Evolutionary conservation across 1,140 invertebrate species (phyloP), one percentile per base, ranked within the genome.

Genomic region (Archivesica marissinica): DNA sequence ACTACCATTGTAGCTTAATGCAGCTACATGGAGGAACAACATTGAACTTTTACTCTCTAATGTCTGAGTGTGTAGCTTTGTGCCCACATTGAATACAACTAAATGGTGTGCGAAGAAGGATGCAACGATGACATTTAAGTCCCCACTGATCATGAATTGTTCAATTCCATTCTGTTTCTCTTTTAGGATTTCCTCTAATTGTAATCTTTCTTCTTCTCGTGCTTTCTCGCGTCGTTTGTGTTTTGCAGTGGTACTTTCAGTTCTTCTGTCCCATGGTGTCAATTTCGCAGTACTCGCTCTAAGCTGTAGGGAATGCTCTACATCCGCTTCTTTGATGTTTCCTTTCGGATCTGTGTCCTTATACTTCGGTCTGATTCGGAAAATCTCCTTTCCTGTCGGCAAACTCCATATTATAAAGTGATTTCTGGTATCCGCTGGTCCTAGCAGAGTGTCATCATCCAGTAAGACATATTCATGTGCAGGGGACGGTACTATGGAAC

Each of bases 81-180:
- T 79, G 6, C 66, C 78, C 23, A 94, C 88, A 66, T 93, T 91
- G 78, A 94, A 94, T 17, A 94, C 92, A 41, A 90, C 92, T 66
- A 94, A 80, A 81, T 93, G 92, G 85, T 94, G 93, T 25, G 92
- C 92, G 77, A 92, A 94, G 87, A 91, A 93, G 0, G 93, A 93
- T 7, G 92, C 92, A n/a, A 93, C 91, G n/a, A 93, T 87, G 3
- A 88, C 91, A 23, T 90, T 90, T 50, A 90, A 85, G 78, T 94
- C 89, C 9, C 89, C 91, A 74, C 92, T 93, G 0, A 93, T 87
- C 1, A 93, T 82, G 72, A 90, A 94, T 80, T 91, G 90, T 38
- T 93, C 93, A 17, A 94, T 89, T 20, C 83, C 88, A 86, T 93
- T 94, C 13, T 92, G 88, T 72, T 92, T 94, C 68, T 94, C 93